Evolutionary conservation across 2,888 invertebrate genomes (phyloP), one percentile per base, ranked within the genome.

Genomic region (Agriopis aurantiaria): DNA sequence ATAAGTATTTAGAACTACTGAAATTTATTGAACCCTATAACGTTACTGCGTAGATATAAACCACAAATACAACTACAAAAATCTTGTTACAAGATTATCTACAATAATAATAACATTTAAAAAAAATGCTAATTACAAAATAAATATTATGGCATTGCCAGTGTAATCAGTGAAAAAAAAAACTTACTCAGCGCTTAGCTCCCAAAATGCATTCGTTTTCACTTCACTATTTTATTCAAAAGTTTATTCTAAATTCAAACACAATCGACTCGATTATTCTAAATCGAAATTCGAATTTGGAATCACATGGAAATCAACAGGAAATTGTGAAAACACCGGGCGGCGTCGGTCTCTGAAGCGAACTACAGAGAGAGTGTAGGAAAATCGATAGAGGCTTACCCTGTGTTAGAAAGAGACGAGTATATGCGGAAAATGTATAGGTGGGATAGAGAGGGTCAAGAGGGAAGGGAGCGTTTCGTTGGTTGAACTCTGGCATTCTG

Each of bases 401-500:
- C 61, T 52, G 17, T 9, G 65, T 48, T 58, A 65, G 71, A 65
- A 43, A 6, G 56, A 60, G 65, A 63, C 53, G 59, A 46, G 3
- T 23, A 55, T 7, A 65, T 59, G 17, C 55, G 41, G 68, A 7
- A 68, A 72, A 68, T 57, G 74, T 8, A 64, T 0, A 68, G 75
- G 67, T 4, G 70, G 66, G 78, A 78, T 6, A 46, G 69, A 8
- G 48, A 11, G 66, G 0, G 73, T 8, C 23, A 17, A 77, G 76
- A 71, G 74, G 78, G 74, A 80, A 7, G 55, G 62, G 49, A 43
- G 41, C n/a, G n/a, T 17, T 64, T 52, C 53, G 58, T 40, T 60
- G 68, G 62, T 49, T 68, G 69, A 70, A 69, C 64, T 51, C 58
- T 65, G 66, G 65, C 62, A 68, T 75, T 75, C 52, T 56, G 69